Percentiles rank a stretch among this genome's conserved stretches.
Evolutionary conservation across 2,888 invertebrate genomes (phyloP).

Genomic region (Lepidonotus clava): DNA sequence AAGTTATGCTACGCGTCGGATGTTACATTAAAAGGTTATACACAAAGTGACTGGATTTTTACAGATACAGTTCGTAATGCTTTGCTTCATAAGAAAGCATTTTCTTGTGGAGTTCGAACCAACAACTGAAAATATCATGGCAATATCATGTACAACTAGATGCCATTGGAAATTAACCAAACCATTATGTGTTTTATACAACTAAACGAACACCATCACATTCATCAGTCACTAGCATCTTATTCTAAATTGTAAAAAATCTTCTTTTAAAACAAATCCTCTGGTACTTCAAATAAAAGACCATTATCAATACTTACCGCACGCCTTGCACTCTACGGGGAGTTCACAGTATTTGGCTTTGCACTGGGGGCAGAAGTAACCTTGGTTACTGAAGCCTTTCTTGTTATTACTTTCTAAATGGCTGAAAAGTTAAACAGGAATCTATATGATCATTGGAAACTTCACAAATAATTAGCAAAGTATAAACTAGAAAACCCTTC

Average conservation of each 20-base stretch:
- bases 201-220: background rate
- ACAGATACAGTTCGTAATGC: too few relatives aligned
- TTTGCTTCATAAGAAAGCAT: too few relatives aligned
- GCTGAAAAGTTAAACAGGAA: constrained; percentile 81
- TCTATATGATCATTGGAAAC: background rate
- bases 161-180: too few relatives aligned
- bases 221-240: too few relatives aligned
- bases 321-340: constrained; percentile 97
- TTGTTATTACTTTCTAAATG: constrained; percentile 85
- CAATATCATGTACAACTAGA: too few relatives aligned
- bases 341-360: constrained; percentile 98
- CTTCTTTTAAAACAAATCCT: background rate
- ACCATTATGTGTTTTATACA: too few relatives aligned
- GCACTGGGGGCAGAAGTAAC: constrained; percentile 88
- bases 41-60: too few relatives aligned
- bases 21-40: too few relatives aligned
- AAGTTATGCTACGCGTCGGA: too few relatives aligned
- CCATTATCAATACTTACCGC: constrained; percentile 84
- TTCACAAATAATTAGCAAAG: background rate
- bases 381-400: constrained; percentile 74
- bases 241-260: too few relatives aligned
- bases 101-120: too few relatives aligned
- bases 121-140: too few relatives aligned
- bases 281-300: background rate
- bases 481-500: background rate